These are phyloP conservation scores for Papilio machaon DNA, from an alignment of 1,140 invertebrate species.

Conservation along the genomic window DNA sequence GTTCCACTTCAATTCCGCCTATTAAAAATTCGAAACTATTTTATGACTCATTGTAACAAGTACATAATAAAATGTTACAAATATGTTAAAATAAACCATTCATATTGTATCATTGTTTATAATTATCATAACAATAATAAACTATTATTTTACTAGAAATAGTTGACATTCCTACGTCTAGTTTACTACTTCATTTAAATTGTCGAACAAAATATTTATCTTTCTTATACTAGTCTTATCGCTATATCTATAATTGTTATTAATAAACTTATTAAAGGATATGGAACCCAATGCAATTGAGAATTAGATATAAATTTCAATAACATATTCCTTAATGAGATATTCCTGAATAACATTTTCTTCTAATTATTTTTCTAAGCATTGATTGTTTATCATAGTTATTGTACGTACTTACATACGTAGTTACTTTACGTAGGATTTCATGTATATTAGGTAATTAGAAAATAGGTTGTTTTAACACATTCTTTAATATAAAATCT, in stretches of 20 bases:
- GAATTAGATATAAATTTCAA: background rate
- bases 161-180: background rate
- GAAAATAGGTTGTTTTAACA: too few relatives aligned
- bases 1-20: background rate
- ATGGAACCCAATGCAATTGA: background rate
- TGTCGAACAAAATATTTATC: background rate
- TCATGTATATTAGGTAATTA: background rate
- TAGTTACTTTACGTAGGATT: too few relatives aligned
- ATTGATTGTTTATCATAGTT: conserved; percentile 28
- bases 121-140: background rate
- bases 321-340: background rate
- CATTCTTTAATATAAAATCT: too few relatives aligned
- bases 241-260: background rate
- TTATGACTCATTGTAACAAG: background rate
- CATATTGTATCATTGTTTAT: background rate
- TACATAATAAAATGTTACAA: background rate
- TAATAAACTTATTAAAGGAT: background rate
- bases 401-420: too few relatives aligned
- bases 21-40: background rate
- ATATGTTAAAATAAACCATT: background rate
- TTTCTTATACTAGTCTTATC: conserved; percentile 10
- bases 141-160: background rate
- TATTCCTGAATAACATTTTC: background rate
- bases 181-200: conserved; percentile 16
- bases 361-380: conserved; percentile 14